Percentiles rank a stretch among this genome's conserved stretches.
Evolutionary conservation across 2,888 invertebrate species (phyloP).

Genomic region (Allophyes oxyacanthae): DNA sequence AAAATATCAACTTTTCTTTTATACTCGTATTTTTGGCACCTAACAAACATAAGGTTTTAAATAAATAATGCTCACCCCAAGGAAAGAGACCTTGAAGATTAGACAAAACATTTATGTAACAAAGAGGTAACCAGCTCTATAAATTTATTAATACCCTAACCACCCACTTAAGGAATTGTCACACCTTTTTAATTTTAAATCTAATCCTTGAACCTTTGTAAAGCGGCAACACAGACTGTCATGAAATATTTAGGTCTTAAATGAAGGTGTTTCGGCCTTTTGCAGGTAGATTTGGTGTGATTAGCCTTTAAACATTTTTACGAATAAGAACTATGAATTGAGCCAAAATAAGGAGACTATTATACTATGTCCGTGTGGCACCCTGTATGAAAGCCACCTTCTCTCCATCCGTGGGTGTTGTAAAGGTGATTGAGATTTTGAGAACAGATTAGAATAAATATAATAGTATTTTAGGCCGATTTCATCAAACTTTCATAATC

Average conservation of each 20-base stretch:
- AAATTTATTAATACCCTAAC: slow-evolving; percentile 43
- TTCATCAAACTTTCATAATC: no score
- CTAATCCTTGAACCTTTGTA: slow-evolving; percentile 21
- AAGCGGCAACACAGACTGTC: slow-evolving; percentile 13
- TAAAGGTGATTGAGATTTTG: no score
- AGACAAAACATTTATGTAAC: slow-evolving; percentile 27
- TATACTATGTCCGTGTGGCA: no score
- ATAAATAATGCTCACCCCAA: neutral
- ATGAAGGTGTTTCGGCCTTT: slow-evolving; percentile 10
- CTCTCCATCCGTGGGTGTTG: no score
- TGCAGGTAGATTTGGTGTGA: neutral
- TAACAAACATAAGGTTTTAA: neutral
- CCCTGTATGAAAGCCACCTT: no score
- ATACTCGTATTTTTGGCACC: no score
- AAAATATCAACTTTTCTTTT: no score
- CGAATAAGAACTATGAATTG: neutral
- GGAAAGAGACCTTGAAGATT: slow-evolving; percentile 19
- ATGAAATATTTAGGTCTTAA: slow-evolving; percentile 24
- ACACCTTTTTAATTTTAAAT: slow-evolving; percentile 51
- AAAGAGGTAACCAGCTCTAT: slow-evolving; percentile 25
- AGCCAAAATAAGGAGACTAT: no score
- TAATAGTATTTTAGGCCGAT: no score
- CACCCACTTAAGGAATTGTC: slow-evolving; percentile 41
- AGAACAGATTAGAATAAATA: no score
- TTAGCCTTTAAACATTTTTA: neutral